Conservation (phyloP, 2,113 vertebrate genomes). For the Shinisaurus crocodilurus region DNA sequence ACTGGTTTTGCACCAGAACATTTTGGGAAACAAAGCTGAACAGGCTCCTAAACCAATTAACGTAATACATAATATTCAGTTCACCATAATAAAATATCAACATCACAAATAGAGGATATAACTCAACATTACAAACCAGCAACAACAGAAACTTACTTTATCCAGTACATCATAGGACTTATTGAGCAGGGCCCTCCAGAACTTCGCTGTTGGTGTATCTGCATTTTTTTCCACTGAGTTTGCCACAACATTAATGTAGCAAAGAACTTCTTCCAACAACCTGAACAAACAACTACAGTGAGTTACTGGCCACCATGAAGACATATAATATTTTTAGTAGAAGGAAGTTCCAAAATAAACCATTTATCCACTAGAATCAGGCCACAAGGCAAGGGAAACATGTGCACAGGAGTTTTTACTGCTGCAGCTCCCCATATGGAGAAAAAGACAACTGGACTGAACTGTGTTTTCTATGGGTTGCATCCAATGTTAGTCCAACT, state of each 20-base stretch:
- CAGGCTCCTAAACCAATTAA: neutral
- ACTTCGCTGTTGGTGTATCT: conserved; percentile 89
- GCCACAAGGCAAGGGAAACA: neutral
- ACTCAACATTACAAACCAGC: neutral
- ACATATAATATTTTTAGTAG: neutral
- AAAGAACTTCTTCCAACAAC: conserved; percentile 88
- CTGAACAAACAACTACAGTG: conserved; percentile 69
- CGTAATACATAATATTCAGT: neutral
- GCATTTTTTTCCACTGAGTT: conserved; percentile 87
- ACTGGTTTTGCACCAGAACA: neutral
- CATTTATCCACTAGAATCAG: neutral
- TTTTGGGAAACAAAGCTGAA: conserved; percentile 5
- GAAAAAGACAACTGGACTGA: neutral
- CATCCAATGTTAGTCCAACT: neutral
- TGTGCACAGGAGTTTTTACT: neutral
- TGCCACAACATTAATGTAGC: conserved; percentile 87
- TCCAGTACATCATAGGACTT: conserved; percentile 93
- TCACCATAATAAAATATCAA: neutral
- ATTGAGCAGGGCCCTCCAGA: conserved; percentile 94
- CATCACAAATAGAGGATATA: neutral
- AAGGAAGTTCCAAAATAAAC: neutral
- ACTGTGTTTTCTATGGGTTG: neutral
- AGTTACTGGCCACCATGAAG: neutral
- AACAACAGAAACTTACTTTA: conserved; percentile 78
- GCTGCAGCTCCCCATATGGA: neutral